Base-by-base conservation (phyloP, 1,140 invertebrate genomes). In the Chrysomallon squamiferum region DNA sequence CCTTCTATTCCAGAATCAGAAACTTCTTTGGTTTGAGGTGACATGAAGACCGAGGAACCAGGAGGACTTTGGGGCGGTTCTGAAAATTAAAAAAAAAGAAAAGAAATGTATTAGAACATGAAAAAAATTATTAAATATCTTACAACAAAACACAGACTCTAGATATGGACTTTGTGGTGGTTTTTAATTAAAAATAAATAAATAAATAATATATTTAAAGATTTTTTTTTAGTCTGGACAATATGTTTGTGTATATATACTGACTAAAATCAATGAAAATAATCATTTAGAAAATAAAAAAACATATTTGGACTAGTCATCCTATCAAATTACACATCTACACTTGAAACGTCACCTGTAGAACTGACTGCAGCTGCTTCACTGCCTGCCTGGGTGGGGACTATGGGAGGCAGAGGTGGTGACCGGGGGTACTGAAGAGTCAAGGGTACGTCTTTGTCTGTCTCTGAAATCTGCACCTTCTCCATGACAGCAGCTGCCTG, bases 401-500 rank as follows among this genome's bases (percentile, higher is more conserved):
- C 67, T 65, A 77, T 77, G 22, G 75, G 75, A 32, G 75, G 75
- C 45, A 77, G 52, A 18, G 75, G 75, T 2, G 70, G 70, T 22
- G 66, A 65, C 15, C 64, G 52, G 22, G 70, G n/a, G 11, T 54
- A 30, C 3, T 22, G 30, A 38, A 75, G 65, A 9, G 61, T 64
- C n/a, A 52, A 35, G 15, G 63, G 63, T 29, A 66, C 47, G 6
- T 56, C 43, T 6, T 66, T 56, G 32, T 67, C 66, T 4, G 63
- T 63, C 1, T 69, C 64, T 15, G 70, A 71, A 56, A 77, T 56
- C 3, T 72, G 62, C 11, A 77, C 72, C 56, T 69, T 66, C 62
- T 71, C 71, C 3, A 47, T 59, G 22, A 52, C 60, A 15, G 66
- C 68, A 63, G 68, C 69, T 1, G 60, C 50, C 30, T n/a, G n/a